Percentiles rank a stretch among this genome's conserved stretches.
Evolutionary conservation across 2,113 vertebrate species (phyloP).

Genomic region (Sander lucioperca): DNA sequence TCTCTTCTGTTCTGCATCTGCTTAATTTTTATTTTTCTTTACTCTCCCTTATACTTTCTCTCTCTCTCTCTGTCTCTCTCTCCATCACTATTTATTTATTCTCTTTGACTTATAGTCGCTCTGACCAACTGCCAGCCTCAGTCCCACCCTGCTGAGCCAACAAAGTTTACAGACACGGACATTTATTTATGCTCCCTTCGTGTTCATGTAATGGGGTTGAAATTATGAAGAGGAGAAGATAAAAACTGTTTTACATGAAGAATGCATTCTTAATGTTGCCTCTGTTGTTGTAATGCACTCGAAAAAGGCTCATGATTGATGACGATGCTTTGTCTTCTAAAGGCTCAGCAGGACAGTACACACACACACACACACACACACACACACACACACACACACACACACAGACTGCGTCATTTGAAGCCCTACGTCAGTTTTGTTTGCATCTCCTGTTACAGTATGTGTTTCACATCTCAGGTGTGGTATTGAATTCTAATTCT

Average conservation of each 20-base stretch:
- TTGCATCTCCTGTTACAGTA: slow-evolving; percentile 17
- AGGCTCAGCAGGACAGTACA: not conserved
- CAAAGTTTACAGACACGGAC: slow-evolving; percentile 35
- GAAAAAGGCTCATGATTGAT: slow-evolving; percentile 57
- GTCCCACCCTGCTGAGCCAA: slow-evolving; percentile 18
- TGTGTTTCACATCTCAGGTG: slow-evolving; percentile 24
- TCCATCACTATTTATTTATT: slow-evolving; percentile 28
- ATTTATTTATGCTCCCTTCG: slow-evolving; percentile 38
- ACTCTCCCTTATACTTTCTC: not conserved
- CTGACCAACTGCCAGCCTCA: slow-evolving; percentile 26
- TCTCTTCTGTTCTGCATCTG: slow-evolving; percentile 17
- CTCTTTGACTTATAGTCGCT: slow-evolving; percentile 31
- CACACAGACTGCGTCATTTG: slow-evolving; percentile 17
- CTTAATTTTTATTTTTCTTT: not conserved
- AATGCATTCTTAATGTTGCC: slow-evolving; percentile 51
- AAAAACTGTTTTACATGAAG: slow-evolving; percentile 37
- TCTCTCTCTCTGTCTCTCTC: not conserved
- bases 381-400: not conserved
- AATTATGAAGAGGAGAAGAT: slow-evolving; percentile 20
- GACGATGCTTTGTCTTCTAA: slow-evolving; percentile 45
- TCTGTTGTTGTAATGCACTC: slow-evolving; percentile 44
- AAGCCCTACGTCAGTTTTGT: not conserved
- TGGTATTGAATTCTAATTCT: slow-evolving; percentile 6
- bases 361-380: slow-evolving; percentile 2
- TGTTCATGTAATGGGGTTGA: slow-evolving; percentile 47